phyloP scores from a whole-genome alignment of 2,888 invertebrate genomes.

The Spisula solida region DNA sequence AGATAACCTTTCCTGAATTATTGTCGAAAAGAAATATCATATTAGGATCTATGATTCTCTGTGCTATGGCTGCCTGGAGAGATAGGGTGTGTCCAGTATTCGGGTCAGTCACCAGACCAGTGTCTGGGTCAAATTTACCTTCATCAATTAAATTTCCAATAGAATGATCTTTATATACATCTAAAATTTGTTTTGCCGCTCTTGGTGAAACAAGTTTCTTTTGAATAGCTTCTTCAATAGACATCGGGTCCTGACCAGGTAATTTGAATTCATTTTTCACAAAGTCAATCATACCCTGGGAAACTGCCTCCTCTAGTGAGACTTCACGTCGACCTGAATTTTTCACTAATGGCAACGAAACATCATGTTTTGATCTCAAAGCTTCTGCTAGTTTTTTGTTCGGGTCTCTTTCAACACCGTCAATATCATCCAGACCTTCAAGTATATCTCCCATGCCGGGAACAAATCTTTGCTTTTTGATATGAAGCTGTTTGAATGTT shows the following conservation, averaged over 20 bases:
- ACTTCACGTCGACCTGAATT: conserved; percentile 82
- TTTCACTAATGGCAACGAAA: conserved; percentile 75
- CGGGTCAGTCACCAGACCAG: conserved; percentile 88
- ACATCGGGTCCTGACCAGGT: conserved; percentile 77
- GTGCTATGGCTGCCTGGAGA: conserved; percentile 85
- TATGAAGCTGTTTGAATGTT: conserved; percentile 81
- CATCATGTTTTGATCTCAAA: conserved; percentile 79
- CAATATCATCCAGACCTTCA: conserved; percentile 74
- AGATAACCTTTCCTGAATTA: conserved; percentile 77
- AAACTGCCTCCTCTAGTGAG: conserved; percentile 83
- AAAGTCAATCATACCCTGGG: conserved; percentile 82
- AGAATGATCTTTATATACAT: conserved; percentile 80
- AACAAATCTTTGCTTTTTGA: conserved; percentile 80
- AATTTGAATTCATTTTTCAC: conserved; percentile 78
- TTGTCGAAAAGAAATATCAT: conserved; percentile 82
- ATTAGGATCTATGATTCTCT: conserved; percentile 81
- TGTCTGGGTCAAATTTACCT: conserved; percentile 88
- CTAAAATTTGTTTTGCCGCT: conserved; percentile 80
- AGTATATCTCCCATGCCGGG: conserved; percentile 73
- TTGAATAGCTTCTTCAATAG: conserved; percentile 82
- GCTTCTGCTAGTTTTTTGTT: conserved; percentile 79
- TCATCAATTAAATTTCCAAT: conserved; percentile 81
- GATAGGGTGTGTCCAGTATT: conserved; percentile 86
- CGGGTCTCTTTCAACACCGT: conserved; percentile 71
- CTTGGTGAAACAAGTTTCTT: conserved; percentile 80